Base-by-base conservation (phyloP, 1,140 invertebrate genomes). In the Aphis gossypii region DNA sequence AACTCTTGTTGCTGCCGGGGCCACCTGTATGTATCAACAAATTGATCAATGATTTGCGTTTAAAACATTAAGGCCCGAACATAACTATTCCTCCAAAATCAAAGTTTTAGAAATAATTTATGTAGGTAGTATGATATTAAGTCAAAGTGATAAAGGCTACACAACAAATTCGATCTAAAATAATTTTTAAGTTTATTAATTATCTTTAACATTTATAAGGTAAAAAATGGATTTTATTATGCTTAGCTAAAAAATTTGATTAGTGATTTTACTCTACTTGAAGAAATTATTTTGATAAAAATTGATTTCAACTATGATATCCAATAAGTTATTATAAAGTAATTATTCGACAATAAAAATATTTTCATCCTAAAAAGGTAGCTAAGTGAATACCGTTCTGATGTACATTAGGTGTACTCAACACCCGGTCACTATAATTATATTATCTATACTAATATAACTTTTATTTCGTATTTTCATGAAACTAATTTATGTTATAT, bases 1-100 rank as follows among this genome's bases (percentile, higher is more conserved):
- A 95, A 25, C 97, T 96, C 95, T 98, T 98, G 94, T 97, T 97
- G 94, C 97, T 97, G 51, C 98, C 98, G 1, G 98, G 98, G 35
- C 97, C 97, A 84, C 97, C 96, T 96, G 93, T 56, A 11, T 2
- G 20, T 14, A 86, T 8, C 76, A 48, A 92, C 0, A 18, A 7
- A 41, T 18, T 21, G n/a, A 56, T 92, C 44, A 56, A 76, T n/a
- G 25, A 68, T 68, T 68, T 68, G 0, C 2, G 60, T 14, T 0
- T 1, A n/a, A n/a, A 30, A 14, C 18, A 18, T n/a, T 0, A 0
- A 68, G 0, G 30, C 1, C 11, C 11, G 11, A 60, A 30, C 25
- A 60, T 2, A 14, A 23, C 54, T 7, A 21, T 21, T 21, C 54
- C 7, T 8, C 25, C 25, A 56, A 7, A 56, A 56, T 30, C 56